These are phyloP conservation scores for Etheostoma nigrum DNA, from an alignment of 2,797 vertebrate genomes.

Conservation along the genomic window DNA sequence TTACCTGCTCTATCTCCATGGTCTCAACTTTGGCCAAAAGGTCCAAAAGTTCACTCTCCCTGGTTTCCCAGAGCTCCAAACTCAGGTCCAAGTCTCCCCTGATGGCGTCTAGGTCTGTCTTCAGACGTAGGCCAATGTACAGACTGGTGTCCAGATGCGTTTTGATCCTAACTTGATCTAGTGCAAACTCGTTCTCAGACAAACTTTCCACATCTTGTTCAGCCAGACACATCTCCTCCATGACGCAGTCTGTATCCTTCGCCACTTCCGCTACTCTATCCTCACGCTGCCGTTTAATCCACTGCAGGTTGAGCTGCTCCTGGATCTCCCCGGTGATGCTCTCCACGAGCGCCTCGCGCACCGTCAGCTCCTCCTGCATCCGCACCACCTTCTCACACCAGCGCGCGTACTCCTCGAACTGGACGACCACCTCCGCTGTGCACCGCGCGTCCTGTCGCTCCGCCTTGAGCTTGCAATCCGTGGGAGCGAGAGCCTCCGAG, in stretches of 20 bases:
- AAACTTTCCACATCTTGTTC: conserved; percentile 66
- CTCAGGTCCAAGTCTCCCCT: conserved; percentile 89
- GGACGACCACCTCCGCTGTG: conserved; percentile 71
- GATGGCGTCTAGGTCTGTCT: conserved; percentile 91
- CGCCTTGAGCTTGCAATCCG: conserved; percentile 47
- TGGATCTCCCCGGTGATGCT: conserved; percentile 92
- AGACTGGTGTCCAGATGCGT: conserved; percentile 95
- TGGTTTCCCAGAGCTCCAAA: conserved; percentile 88
- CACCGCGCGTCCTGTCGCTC: conserved; percentile 52
- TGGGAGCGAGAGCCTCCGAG: conserved; percentile 31
- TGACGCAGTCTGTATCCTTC: conserved; percentile 69
- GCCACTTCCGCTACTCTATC: conserved; percentile 70
- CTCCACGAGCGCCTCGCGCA: conserved; percentile 92
- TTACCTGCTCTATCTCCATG: conserved; percentile 79
- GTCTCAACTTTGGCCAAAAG: conserved; percentile 87
- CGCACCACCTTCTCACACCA: conserved; percentile 89
- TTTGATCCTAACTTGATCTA: conserved; percentile 91
- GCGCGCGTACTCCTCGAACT: conserved; percentile 88
- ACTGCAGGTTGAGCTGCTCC: conserved; percentile 93
- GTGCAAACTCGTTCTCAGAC: conserved; percentile 78
- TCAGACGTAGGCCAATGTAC: conserved; percentile 93
- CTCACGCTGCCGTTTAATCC: conserved; percentile 91
- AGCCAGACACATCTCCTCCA: conserved; percentile 54
- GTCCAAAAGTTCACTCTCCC: conserved; percentile 88
- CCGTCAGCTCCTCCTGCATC: conserved; percentile 91